A percentile compares a stretch with the other conserved stretches of the same genome.
Conservation (phyloP, 1,140 invertebrate genomes). For the Artemia franciscana region DNA sequence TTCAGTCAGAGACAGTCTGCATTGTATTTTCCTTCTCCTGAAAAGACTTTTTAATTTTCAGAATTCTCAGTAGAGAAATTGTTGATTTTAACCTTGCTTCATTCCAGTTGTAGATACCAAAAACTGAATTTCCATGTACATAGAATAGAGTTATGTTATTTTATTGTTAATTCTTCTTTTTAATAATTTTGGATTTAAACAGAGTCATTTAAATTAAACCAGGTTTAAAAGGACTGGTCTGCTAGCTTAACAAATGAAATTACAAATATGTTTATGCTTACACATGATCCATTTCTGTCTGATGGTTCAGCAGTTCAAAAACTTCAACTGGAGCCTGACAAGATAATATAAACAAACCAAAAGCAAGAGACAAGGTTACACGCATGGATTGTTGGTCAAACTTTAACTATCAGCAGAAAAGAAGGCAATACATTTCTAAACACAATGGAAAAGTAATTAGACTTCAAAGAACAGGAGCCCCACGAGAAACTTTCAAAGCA, state of each 20-base stretch:
- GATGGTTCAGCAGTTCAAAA: neutral
- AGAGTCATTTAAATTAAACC: neutral
- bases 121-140: neutral
- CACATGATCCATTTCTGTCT: neutral
- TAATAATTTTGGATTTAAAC: no score
- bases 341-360: neutral
- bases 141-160: neutral
- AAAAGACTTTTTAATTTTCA: no score
- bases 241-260: neutral
- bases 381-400: neutral
- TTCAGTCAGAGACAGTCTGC: neutral
- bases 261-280: neutral
- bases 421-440: neutral
- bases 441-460: neutral
- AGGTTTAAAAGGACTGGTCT: neutral
- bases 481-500: neutral
- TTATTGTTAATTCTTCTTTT: neutral
- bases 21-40: no score
- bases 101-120: neutral
- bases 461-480: neutral
- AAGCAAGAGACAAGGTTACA: neutral
- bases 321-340: neutral
- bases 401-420: neutral
- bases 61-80: no score
- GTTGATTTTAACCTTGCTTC: neutral